phyloP scores from a whole-genome alignment of 2,888 invertebrate species.

The Drosophila kanekoi region DNA sequence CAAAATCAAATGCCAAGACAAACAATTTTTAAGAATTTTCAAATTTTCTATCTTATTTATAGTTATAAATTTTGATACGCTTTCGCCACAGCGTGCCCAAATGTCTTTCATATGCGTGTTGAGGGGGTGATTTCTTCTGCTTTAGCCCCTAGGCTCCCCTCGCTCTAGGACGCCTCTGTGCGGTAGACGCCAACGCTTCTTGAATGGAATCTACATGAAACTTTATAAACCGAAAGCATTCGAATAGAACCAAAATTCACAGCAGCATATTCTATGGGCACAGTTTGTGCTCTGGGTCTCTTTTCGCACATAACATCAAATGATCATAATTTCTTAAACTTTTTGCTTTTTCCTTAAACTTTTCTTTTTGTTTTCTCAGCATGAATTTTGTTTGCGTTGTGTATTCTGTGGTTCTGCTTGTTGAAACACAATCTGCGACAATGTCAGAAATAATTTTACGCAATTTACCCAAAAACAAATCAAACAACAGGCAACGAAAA shows the following conservation, averaged over 20 bases:
- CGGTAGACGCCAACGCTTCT: slow-evolving; percentile 37
- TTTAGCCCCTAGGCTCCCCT: neutral
- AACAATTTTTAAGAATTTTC: slow-evolving; percentile 57
- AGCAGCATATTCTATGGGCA: slow-evolving; percentile 22
- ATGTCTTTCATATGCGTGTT: slow-evolving; percentile 17
- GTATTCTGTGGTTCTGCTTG: slow-evolving; percentile 24
- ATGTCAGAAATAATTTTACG: slow-evolving; percentile 71
- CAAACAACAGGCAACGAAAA: slow-evolving; percentile 30
- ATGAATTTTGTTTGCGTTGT: slow-evolving; percentile 9
- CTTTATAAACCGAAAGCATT: slow-evolving; percentile 50
- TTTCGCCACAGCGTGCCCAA: slow-evolving; percentile 58
- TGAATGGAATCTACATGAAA: slow-evolving; percentile 55
- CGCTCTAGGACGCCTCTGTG: slow-evolving; percentile 32
- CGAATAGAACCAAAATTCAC: slow-evolving; percentile 17
- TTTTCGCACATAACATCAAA: slow-evolving; percentile 68
- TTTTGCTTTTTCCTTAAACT: slow-evolving; percentile 23
- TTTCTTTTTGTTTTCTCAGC: slow-evolving; percentile 21
- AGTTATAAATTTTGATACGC: slow-evolving; percentile 68
- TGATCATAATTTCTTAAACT: slow-evolving; percentile 60
- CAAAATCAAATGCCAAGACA: slow-evolving; percentile 54
- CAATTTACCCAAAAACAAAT: slow-evolving; percentile 56
- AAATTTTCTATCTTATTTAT: slow-evolving; percentile 68
- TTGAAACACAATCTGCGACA: slow-evolving; percentile 79
- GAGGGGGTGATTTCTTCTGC: too few species aligned
- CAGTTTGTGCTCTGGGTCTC: slow-evolving; percentile 38